A percentile compares a stretch with the other conserved stretches of the same genome.
These are phyloP conservation scores for Heliconius nattereri DNA, from an alignment of 1,140 invertebrate genomes.

Conservation along the genomic window DNA sequence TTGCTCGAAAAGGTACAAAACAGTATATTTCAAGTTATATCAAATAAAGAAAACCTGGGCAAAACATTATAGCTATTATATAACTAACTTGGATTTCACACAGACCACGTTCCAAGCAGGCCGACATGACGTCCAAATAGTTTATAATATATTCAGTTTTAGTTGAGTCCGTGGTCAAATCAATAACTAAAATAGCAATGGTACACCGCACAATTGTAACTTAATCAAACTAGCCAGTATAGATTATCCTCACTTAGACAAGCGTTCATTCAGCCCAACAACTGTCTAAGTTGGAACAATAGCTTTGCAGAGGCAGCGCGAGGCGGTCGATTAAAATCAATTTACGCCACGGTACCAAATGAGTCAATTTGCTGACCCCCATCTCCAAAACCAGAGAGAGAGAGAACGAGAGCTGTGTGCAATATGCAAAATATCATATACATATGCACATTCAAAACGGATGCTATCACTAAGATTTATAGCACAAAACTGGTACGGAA, in stretches of 20 bases:
- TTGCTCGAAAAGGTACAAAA: too few species aligned
- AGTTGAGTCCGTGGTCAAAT: background rate
- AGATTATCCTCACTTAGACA: conserved; percentile 14
- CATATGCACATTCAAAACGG: background rate
- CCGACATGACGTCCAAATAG: background rate
- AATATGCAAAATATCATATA: background rate
- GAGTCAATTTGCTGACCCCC: background rate
- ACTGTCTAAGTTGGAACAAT: conserved; percentile 10
- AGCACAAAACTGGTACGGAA: background rate
- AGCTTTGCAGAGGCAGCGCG: background rate
- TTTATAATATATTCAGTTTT: conserved; percentile 17
- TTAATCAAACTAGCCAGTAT: conserved; percentile 11
- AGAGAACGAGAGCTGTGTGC: background rate
- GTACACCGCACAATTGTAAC: background rate
- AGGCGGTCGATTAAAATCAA: conserved; percentile 23
- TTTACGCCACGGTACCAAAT: conserved; percentile 14
- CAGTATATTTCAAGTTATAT: too few species aligned
- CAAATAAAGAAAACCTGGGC: too few species aligned
- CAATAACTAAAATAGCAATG: conserved; percentile 13
- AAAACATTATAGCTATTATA: background rate
- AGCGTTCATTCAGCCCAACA: background rate
- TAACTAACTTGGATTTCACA: background rate
- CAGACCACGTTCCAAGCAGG: background rate
- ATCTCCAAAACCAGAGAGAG: background rate
- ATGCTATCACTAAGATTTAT: background rate